phyloP scores from a whole-genome alignment of 2,113 vertebrate species.

The Tachycineta bicolor region DNA sequence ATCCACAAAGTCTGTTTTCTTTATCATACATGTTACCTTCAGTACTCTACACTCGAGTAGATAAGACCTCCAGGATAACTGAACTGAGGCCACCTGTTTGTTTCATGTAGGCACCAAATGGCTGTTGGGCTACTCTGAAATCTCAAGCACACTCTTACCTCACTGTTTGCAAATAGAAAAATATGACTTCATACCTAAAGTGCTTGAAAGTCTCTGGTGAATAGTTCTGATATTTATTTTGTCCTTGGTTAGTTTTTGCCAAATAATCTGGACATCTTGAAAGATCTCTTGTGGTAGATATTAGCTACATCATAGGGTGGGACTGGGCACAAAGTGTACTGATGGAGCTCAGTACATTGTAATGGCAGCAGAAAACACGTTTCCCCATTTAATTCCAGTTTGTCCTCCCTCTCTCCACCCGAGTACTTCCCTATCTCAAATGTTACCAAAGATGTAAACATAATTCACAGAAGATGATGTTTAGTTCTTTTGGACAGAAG shows the following conservation, averaged over 20 bases:
- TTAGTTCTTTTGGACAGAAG: background rate
- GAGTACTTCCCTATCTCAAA: background rate
- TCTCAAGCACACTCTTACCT: background rate
- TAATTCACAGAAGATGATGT: background rate
- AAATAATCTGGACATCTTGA: background rate
- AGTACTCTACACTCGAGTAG: constrained; percentile 72
- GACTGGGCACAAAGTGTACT: background rate
- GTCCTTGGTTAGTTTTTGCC: background rate
- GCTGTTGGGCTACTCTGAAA: background rate
- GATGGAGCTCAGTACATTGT: background rate
- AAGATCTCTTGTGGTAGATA: background rate
- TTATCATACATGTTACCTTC: constrained; percentile 78
- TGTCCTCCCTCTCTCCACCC: background rate
- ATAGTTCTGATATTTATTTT: background rate
- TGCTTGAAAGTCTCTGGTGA: background rate
- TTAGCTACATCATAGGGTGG: background rate
- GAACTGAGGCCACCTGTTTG: constrained; percentile 74
- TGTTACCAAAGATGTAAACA: background rate
- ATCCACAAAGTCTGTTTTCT: constrained; percentile 52
- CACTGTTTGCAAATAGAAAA: background rate
- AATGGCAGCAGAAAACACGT: background rate
- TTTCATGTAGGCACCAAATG: constrained; percentile 35
- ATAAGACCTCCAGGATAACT: constrained; percentile 82
- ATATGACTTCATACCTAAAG: background rate
- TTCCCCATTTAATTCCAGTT: background rate